A percentile compares a stretch with the other conserved stretches of the same genome.
Evolutionary conservation across 2,113 vertebrate genomes (phyloP).

Genomic region (Campylomormyrus numenius): DNA sequence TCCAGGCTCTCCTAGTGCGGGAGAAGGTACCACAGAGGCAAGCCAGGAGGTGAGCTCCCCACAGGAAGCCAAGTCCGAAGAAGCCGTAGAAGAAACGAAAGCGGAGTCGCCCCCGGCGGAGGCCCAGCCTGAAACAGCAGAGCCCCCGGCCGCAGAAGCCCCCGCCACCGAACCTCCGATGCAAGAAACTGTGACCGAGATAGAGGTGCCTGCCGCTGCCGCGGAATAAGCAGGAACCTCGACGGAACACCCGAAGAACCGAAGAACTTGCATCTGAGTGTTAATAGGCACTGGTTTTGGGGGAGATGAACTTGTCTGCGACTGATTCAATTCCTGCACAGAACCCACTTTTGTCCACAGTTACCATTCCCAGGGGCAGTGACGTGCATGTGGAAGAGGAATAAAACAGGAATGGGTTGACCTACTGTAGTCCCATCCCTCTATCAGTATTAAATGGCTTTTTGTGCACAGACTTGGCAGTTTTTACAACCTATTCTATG

Average conservation of each 20-base stretch:
- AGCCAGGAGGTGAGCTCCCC: slow-evolving; percentile 50
- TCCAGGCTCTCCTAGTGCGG: slow-evolving; percentile 32
- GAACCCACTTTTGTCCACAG: slow-evolving; percentile 59
- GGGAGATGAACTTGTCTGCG: slow-evolving; percentile 22
- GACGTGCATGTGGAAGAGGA: slow-evolving; percentile 37
- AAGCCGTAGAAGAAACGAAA: slow-evolving; percentile 52
- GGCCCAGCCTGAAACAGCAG: slow-evolving; percentile 18
- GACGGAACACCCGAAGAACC: slow-evolving; percentile 42
- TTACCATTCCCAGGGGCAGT: slow-evolving; percentile 70
- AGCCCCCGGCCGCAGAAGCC: slow-evolving; percentile 46
- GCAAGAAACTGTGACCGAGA: slow-evolving; percentile 71
- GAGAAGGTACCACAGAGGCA: slow-evolving; percentile 40
- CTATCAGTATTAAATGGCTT: slow-evolving; percentile 75
- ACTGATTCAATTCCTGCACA: slow-evolving; percentile 41
- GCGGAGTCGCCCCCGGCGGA: slow-evolving; percentile 55
- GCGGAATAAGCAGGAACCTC: slow-evolving; percentile 63
- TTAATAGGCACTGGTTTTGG: slow-evolving; percentile 47
- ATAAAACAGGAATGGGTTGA: slow-evolving; percentile 7
- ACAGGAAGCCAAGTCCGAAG: slow-evolving; percentile 57
- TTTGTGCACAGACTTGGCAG: slow-evolving; percentile 43
- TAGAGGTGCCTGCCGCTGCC: slow-evolving; percentile 61
- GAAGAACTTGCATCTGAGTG: slow-evolving; percentile 57
- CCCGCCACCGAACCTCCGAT: slow-evolving; percentile 53
- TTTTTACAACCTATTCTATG: slow-evolving; percentile 65
- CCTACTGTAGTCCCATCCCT: slow-evolving; percentile 23